Evolutionary conservation across 2,113 vertebrate genomes (phyloP).

Genomic region (Prinia subflava): DNA sequence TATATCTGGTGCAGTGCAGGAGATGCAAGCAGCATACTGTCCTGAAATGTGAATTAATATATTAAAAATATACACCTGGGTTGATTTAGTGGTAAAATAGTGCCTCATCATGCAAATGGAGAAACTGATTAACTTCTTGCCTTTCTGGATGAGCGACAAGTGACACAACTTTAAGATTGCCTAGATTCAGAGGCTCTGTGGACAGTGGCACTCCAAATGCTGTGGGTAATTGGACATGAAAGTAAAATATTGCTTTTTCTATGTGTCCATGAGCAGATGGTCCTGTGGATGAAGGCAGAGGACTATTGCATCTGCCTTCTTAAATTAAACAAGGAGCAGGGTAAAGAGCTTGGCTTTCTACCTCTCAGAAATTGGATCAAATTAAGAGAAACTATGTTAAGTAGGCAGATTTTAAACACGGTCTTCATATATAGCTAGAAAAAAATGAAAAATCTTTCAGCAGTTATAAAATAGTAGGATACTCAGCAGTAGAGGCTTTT

Average conservation of each 20-base stretch:
- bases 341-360: background rate
- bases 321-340: background rate
- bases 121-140: background rate
- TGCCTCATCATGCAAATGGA: background rate
- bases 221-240: background rate
- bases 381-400: background rate
- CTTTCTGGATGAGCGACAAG: background rate
- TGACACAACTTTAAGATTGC: background rate
- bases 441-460: background rate
- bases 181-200: background rate
- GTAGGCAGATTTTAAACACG: background rate
- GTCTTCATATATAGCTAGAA: background rate
- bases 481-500: background rate
- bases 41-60: background rate
- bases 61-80: background rate
- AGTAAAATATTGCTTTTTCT: background rate
- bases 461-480: background rate
- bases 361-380: background rate
- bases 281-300: background rate
- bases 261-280: background rate
- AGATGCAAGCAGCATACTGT: accelerated
- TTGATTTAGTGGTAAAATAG: background rate
- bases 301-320: background rate
- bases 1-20: background rate
- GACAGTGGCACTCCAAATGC: background rate